A percentile compares a stretch with the other conserved stretches of the same genome.
phyloP scores from a whole-genome alignment of 2,888 invertebrate genomes.

The Polylopha cassiicola region DNA sequence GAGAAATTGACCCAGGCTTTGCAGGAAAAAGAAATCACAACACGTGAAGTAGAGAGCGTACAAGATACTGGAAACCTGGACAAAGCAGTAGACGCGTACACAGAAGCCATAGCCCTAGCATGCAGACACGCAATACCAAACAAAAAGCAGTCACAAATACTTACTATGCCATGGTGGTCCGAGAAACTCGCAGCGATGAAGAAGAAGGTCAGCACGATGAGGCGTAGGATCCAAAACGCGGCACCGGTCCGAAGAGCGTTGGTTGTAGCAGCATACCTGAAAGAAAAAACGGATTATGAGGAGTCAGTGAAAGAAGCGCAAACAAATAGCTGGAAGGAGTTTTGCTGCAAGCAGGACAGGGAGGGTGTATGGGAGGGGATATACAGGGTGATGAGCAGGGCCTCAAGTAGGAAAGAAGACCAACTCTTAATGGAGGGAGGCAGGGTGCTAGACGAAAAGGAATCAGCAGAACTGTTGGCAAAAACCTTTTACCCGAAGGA shows the following conservation, averaged over 20 bases:
- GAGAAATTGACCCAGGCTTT: neutral
- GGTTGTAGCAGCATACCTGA: too few relatives aligned
- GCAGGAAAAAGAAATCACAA: neutral
- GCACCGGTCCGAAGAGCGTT: too few relatives aligned
- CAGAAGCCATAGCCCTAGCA: neutral
- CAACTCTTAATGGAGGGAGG: conserved; percentile 1
- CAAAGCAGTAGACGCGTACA: neutral
- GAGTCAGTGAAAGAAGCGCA: too few relatives aligned
- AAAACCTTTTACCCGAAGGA: conserved; percentile 20
- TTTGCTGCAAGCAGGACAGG: conserved; percentile 2
- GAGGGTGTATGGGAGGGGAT: conserved; percentile 13
- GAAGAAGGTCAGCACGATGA: conserved; percentile 12
- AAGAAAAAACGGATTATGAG: neutral
- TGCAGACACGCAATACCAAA: neutral
- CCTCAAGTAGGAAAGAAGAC: conserved; percentile 10
- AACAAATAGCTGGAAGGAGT: neutral
- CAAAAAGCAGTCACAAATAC: neutral
- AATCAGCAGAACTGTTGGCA: conserved; percentile 12
- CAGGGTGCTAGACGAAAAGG: neutral
- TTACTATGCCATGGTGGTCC: neutral
- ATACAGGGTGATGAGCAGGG: conserved; percentile 18
- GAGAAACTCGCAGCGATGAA: conserved; percentile 4
- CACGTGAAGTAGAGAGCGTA: neutral
- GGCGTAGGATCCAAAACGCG: conserved; percentile 3
- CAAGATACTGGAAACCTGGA: neutral